Conservation (phyloP, 1,140 invertebrate species). For the Spodoptera litura region DNA sequence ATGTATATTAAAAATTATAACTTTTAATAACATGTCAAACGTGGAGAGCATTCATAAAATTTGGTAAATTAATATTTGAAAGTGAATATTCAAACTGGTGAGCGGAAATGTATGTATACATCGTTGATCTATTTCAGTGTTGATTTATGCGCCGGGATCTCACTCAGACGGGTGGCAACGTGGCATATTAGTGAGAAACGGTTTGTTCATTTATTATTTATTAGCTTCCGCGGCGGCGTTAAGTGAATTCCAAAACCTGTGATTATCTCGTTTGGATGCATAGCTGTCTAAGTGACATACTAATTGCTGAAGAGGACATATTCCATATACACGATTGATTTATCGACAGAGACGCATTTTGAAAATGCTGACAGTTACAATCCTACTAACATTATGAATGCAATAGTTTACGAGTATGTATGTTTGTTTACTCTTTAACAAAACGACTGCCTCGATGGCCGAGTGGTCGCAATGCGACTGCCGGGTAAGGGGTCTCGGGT, state of each 20-base stretch:
- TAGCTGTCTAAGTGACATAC: constrained; percentile 58
- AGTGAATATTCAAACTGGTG: constrained; percentile 68
- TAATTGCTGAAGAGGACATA: constrained; percentile 60
- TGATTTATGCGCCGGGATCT: constrained; percentile 78
- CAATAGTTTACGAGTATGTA: no score
- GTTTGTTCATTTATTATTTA: constrained; percentile 77
- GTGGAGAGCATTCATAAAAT: constrained; percentile 72
- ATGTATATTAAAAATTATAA: constrained; percentile 60
- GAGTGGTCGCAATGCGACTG: no score
- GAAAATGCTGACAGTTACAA: neutral
- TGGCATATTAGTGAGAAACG: constrained; percentile 77
- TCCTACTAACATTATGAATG: no score
- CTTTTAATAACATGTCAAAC: constrained; percentile 66
- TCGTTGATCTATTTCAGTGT: constrained; percentile 80
- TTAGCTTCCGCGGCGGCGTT: constrained; percentile 66
- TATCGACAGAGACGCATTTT: neutral
- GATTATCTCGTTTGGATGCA: constrained; percentile 61
- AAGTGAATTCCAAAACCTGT: constrained; percentile 64
- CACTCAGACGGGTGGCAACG: constrained; percentile 71
- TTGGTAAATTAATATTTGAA: constrained; percentile 76
- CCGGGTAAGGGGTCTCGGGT: no score
- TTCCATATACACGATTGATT: constrained; percentile 12
- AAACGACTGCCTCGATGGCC: no score
- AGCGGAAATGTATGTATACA: constrained; percentile 71
- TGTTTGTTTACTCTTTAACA: no score